Evolutionary conservation across 2,113 vertebrate genomes (phyloP).

Genomic region (Delphinapterus leucas): DNA sequence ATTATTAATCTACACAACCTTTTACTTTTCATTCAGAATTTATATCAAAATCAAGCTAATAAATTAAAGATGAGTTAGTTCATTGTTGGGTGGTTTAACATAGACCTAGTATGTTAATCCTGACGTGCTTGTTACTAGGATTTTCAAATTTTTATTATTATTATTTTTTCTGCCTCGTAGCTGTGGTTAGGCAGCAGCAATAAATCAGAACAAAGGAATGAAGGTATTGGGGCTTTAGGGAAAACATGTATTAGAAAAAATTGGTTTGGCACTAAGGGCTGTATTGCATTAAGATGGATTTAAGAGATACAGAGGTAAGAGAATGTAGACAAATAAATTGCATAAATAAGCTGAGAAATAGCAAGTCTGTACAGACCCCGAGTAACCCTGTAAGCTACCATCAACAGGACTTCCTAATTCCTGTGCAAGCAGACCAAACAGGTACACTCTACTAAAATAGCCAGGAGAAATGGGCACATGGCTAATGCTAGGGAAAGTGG

Average conservation of each 20-base stretch:
- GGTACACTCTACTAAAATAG: slow-evolving; percentile 57
- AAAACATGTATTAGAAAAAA: slow-evolving; percentile 79
- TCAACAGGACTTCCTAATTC: slow-evolving; percentile 63
- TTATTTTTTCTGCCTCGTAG: slow-evolving; percentile 70
- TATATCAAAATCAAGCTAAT: slow-evolving; percentile 76
- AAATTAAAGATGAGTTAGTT: slow-evolving; percentile 73
- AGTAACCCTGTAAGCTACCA: slow-evolving; percentile 54
- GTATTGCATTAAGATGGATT: slow-evolving; percentile 75
- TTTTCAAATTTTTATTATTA: slow-evolving; percentile 66
- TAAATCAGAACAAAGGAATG: slow-evolving; percentile 83
- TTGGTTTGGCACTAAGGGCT: slow-evolving; percentile 79
- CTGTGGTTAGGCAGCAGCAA: slow-evolving; percentile 78
- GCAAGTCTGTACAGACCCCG: slow-evolving; percentile 64
- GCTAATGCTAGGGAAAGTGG: slow-evolving; percentile 50
- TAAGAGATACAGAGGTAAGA: slow-evolving; percentile 76
- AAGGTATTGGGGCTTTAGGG: slow-evolving; percentile 74
- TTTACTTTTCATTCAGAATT: slow-evolving; percentile 66
- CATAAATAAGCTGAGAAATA: slow-evolving; percentile 73
- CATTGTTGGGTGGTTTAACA: slow-evolving; percentile 62
- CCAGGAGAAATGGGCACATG: slow-evolving; percentile 49
- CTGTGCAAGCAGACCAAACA: slow-evolving; percentile 61
- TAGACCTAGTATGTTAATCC: slow-evolving; percentile 74
- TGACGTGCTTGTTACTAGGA: slow-evolving; percentile 61
- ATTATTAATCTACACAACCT: slow-evolving; percentile 67
- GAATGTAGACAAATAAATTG: slow-evolving; percentile 73